Conservation (phyloP, 2,888 invertebrate species). For the Leptinotarsa peninsularis region DNA sequence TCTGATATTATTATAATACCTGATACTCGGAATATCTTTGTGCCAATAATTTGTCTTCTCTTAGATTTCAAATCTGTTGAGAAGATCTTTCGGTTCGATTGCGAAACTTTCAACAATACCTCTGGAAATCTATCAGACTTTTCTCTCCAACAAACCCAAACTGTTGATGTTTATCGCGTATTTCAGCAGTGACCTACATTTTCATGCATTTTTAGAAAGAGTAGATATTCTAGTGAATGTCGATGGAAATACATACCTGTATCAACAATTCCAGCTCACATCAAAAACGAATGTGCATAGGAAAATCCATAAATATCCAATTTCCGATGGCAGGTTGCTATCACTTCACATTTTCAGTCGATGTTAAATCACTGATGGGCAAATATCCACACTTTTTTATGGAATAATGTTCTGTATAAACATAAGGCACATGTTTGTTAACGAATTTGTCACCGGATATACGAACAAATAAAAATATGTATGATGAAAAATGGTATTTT, state of each 20-base stretch:
- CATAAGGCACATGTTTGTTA: slow-evolving; percentile 16
- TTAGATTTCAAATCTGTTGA: no score
- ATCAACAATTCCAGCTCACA: slow-evolving; percentile 9
- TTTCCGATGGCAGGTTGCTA: slow-evolving; percentile 22
- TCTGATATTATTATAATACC: no score
- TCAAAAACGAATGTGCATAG: not conserved
- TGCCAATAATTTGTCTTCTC: no score
- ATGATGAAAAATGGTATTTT: slow-evolving; percentile 7
- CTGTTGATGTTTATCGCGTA: not conserved
- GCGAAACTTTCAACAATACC: no score
- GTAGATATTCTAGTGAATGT: not conserved
- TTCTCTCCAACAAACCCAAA: no score
- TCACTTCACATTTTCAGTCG: slow-evolving; percentile 33
- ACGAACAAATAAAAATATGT: slow-evolving; percentile 6
- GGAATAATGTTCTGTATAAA: slow-evolving; percentile 21
- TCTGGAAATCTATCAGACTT: no score
- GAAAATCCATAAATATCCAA: slow-evolving; percentile 25
- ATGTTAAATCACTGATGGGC: slow-evolving; percentile 35
- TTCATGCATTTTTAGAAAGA: slow-evolving; percentile 6
- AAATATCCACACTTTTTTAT: not conserved
- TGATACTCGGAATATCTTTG: no score
- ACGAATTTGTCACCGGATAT: slow-evolving; percentile 3
- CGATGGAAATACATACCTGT: slow-evolving; percentile 22
- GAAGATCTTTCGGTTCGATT: no score
- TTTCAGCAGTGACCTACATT: slow-evolving; percentile 10